phyloP scores from a whole-genome alignment of 2,113 vertebrate species.

The Albula glossodonta region DNA sequence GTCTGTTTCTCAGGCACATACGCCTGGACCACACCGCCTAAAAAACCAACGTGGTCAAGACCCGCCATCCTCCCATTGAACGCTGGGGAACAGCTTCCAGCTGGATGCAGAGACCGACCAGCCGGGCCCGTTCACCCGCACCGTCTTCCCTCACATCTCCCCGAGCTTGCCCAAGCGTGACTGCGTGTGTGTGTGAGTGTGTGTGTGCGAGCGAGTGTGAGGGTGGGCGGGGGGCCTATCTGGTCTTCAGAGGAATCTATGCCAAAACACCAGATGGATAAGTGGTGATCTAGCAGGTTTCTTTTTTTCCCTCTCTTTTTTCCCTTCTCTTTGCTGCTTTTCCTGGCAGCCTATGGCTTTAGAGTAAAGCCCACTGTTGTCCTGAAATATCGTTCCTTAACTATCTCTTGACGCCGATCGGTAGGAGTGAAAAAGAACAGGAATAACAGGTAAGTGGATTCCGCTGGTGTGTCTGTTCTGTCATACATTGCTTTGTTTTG shows the following conservation, averaged over 20 bases:
- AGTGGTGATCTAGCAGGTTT: neutral
- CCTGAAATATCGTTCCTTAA: neutral
- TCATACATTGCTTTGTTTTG: no score
- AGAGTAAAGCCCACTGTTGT: neutral
- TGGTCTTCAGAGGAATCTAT: neutral
- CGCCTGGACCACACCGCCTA: neutral
- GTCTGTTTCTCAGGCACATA: neutral
- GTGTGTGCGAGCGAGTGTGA: no score
- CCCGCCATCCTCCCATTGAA: neutral
- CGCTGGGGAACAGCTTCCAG: neutral
- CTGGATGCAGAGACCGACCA: neutral
- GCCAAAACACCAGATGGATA: conserved; percentile 3
- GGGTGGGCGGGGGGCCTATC: neutral
- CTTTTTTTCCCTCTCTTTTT: neutral
- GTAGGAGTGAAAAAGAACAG: neutral
- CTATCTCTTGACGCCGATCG: neutral
- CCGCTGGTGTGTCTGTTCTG: neutral
- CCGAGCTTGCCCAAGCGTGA: no score
- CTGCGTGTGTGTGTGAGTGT: no score
- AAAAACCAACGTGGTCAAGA: neutral
- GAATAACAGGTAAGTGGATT: conserved; percentile 1
- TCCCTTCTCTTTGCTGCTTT: no score
- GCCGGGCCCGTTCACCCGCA: neutral
- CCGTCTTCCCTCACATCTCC: neutral
- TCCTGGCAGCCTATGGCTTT: neutral